phyloP scores from a whole-genome alignment of 1,140 invertebrate species.

The Cylas formicarius region DNA sequence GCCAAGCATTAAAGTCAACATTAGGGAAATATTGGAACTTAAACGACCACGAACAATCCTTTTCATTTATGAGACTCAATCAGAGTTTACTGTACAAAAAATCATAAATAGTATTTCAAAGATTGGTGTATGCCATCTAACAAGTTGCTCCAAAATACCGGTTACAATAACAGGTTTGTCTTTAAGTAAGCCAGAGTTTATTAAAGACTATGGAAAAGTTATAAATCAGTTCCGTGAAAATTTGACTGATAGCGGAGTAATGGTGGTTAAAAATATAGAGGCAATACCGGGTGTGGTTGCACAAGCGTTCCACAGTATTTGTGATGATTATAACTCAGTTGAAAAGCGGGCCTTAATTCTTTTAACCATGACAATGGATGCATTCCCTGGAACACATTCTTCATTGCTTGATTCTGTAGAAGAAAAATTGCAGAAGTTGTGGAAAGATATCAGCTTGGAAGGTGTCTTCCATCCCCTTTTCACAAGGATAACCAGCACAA shows the following conservation, averaged over 20 bases:
- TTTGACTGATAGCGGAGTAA: conserved; percentile 27
- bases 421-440: conserved; percentile 22
- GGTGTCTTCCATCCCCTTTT: conserved; percentile 35
- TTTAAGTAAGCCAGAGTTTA: conserved; percentile 22
- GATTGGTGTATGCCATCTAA: conserved; percentile 24
- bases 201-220: conserved; percentile 41
- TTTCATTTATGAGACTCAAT: conserved; percentile 27
- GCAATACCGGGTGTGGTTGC: conserved; percentile 42
- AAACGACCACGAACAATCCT: conserved; percentile 29
- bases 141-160: conserved; percentile 17
- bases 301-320: conserved; percentile 49
- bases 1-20: conserved; percentile 20
- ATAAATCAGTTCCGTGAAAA: conserved; percentile 39
- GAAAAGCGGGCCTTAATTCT: conserved; percentile 45
- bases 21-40: conserved; percentile 22
- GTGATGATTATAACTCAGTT: conserved; percentile 47
- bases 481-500: conserved; percentile 30
- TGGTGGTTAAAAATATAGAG: conserved; percentile 46
- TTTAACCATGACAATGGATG: conserved; percentile 43
- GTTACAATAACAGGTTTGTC: conserved; percentile 19
- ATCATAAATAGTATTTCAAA: conserved; percentile 20
- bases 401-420: conserved; percentile 21
- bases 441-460: conserved; percentile 26
- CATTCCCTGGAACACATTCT: conserved; percentile 13
- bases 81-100: conserved; percentile 18